Base-by-base conservation (phyloP, 1,140 invertebrate species). In the Ostrea denselamellosa region DNA sequence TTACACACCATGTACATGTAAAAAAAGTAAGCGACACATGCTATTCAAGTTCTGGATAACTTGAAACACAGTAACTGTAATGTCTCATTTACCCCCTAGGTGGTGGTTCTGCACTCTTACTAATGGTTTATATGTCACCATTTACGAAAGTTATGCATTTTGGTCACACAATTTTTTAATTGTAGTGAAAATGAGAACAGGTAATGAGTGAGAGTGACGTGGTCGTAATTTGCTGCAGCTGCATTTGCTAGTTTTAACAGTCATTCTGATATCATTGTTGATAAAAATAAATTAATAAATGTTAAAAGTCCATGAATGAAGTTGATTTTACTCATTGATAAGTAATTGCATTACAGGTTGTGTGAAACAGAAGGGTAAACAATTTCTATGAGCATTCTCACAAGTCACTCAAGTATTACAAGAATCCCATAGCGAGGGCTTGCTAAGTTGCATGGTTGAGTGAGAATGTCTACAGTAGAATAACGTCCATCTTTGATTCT, bases 361-460 rank as follows among this genome's bases (percentile, higher is more conserved):
- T 77, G 68, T 77, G 68, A 77, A 77, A 77, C 68, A 77, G 68
- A 77, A 34, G 68, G 68, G 68, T 77, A 77, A 77, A 28, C 28
- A 25, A 77, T 77, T 77, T 77, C 34, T 9, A 28, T 34, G 68
- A 77, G 14, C 68, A 25, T 77, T 77, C 68, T 77, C 68, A 77
- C 68, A 77, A 77, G 68, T 77, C 68, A 77, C 68, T 28, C 68
- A 44, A 77, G 68, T 77, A 77, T 44, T 44, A 77, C 68, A 44
- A 25, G 68, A 2, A 25, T 77, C 68, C 68, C 68, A 9, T 77
- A 77, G 68, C 25, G 68, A 77, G 68, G 28, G 68, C 68, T 77
- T 77, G 68, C 68, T 28, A 28, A 25, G 68, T 77, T 77, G 68
- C 68, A 77, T 77, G 68, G 68, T 77, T 77, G 68, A 77, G 68